Percentiles rank a stretch among this genome's conserved stretches.
These are phyloP conservation scores for Telmatochromis bifrenatus DNA, from an alignment of 2,113 vertebrate genomes.

Conservation along the genomic window DNA sequence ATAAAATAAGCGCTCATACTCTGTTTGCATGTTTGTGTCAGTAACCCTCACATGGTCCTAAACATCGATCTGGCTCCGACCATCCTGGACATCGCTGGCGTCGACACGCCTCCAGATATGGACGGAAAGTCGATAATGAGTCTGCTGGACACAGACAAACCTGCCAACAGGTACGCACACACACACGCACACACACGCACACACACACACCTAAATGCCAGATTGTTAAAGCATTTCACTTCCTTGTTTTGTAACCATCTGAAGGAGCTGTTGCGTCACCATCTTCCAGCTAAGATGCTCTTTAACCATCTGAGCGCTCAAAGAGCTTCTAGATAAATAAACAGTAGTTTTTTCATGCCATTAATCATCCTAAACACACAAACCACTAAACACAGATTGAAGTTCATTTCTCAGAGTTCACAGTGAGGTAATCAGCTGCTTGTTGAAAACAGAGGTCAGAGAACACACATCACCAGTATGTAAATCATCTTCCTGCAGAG, in stretches of 20 bases:
- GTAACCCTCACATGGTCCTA: conserved; percentile 91
- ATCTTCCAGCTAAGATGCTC: neutral
- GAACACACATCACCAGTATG: neutral
- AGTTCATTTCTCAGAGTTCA: neutral
- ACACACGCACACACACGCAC: neutral
- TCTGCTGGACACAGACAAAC: conserved; percentile 83
- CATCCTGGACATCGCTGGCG: conserved; percentile 93
- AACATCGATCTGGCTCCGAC: conserved; percentile 97
- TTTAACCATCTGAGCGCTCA: neutral
- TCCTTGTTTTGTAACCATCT: neutral
- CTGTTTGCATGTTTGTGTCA: conserved; percentile 48
- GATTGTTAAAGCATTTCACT: neutral
- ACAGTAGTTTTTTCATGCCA: neutral
- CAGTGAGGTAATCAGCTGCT: neutral
- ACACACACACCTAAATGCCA: neutral
- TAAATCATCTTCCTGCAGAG: neutral
- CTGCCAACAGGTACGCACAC: conserved; percentile 77
- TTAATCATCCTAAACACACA: neutral
- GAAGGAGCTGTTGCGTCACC: neutral
- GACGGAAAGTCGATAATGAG: conserved; percentile 91
- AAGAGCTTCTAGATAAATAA: neutral
- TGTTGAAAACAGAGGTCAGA: neutral
- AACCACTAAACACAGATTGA: neutral
- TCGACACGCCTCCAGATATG: conserved; percentile 91
- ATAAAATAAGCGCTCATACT: neutral